phyloP scores from a whole-genome alignment of 2,888 invertebrate species.

The Pollenia angustigena region DNA sequence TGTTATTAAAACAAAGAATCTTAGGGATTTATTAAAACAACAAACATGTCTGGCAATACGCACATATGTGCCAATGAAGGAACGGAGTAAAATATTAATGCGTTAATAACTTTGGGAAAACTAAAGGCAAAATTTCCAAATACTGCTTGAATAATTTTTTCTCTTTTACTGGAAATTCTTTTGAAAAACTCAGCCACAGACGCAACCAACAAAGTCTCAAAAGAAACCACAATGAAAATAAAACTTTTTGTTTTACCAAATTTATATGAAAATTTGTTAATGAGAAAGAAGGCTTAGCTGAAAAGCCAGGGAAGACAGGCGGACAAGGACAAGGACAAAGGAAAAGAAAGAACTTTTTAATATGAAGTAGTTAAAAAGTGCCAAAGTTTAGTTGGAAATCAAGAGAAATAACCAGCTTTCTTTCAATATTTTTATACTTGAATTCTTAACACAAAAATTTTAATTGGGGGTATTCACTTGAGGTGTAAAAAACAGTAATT shows the following conservation, averaged over 20 bases:
- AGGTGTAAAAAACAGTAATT: background rate
- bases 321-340: background rate
- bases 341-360: constrained; percentile 11
- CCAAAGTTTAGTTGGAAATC: background rate
- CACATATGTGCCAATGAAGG: constrained; percentile 24
- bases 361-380: background rate
- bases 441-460: background rate
- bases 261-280: constrained; percentile 56
- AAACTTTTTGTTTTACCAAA: constrained; percentile 34
- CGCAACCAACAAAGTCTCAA: constrained; percentile 2
- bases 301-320: background rate
- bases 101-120: background rate
- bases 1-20: constrained; percentile 35
- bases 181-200: background rate
- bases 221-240: constrained; percentile 40
- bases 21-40: background rate
- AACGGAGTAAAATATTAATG: background rate
- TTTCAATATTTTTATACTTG: background rate
- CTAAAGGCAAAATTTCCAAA: background rate
- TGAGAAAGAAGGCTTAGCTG: constrained; percentile 8
- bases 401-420: constrained; percentile 34
- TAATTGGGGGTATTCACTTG: constrained; percentile 1
- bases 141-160: constrained; percentile 19
- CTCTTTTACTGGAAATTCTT: constrained; percentile 1
- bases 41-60: constrained; percentile 29